phyloP scores from a whole-genome alignment of 2,888 invertebrate genomes.

The Eristalis intricaria region DNA sequence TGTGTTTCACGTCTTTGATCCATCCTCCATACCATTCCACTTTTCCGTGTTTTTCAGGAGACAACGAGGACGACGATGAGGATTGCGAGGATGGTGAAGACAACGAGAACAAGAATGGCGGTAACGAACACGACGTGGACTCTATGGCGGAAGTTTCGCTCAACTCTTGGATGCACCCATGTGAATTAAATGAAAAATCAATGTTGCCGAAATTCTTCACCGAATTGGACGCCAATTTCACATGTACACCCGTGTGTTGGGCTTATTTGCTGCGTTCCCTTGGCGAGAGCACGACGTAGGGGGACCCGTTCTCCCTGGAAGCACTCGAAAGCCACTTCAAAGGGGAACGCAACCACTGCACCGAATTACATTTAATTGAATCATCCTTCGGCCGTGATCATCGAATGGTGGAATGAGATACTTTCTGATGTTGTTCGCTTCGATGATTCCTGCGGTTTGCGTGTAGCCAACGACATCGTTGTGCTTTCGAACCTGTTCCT shows the following conservation, averaged over 20 bases:
- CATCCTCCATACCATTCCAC: neutral
- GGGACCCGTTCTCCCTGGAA: slow-evolving; percentile 8
- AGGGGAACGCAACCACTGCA: slow-evolving; percentile 44
- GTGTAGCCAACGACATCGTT: neutral
- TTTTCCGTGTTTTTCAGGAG: too few species aligned
- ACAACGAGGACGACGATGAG: neutral
- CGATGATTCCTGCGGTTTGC: slow-evolving; percentile 4
- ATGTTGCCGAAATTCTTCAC: slow-evolving; percentile 28
- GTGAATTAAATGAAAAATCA: slow-evolving; percentile 63
- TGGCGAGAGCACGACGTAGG: neutral
- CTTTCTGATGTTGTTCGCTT: slow-evolving; percentile 29
- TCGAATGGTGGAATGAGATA: slow-evolving; percentile 11
- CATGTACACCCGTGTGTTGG: slow-evolving; percentile 19
- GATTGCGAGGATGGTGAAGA: neutral
- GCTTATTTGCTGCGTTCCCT: slow-evolving; percentile 28
- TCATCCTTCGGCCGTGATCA: slow-evolving; percentile 51
- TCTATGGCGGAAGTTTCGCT: neutral
- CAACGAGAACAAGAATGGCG: too few species aligned
- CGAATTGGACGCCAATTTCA: slow-evolving; percentile 33
- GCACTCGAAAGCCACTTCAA: slow-evolving; percentile 39
- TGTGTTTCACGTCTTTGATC: slow-evolving; percentile 51
- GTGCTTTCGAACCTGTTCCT: slow-evolving; percentile 3
- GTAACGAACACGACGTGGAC: neutral
- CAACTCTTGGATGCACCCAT: slow-evolving; percentile 19
- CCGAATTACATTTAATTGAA: slow-evolving; percentile 64